Evolutionary conservation across 2,113 vertebrate species (phyloP).

Genomic region (Siniperca chuatsi): DNA sequence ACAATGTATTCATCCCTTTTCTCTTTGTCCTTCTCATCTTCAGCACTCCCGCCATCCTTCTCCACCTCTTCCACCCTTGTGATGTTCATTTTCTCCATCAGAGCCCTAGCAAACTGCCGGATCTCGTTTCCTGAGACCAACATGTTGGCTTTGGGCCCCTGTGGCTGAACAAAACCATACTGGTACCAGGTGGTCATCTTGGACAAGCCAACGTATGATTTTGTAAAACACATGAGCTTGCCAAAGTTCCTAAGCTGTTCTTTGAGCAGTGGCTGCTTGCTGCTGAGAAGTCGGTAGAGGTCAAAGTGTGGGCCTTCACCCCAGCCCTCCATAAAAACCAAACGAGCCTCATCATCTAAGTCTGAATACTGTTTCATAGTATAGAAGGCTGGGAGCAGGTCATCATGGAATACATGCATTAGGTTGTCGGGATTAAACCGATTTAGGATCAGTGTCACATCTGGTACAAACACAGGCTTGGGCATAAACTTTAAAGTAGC

Average conservation of each 20-base stretch:
- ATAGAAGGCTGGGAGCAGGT: constrained; percentile 95
- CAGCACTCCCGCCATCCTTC: constrained; percentile 72
- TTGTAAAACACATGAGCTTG: constrained; percentile 96
- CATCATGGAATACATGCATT: constrained; percentile 98
- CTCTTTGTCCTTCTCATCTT: constrained; percentile 69
- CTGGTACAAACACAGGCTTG: constrained; percentile 95
- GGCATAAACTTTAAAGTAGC: constrained; percentile 94
- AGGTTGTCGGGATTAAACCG: constrained; percentile 98
- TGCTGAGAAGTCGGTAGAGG: constrained; percentile 94
- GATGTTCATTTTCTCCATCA: constrained; percentile 90
- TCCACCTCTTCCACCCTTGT: constrained; percentile 76
- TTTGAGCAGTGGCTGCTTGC: constrained; percentile 93
- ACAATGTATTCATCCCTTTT: constrained; percentile 90
- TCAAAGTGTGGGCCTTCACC: constrained; percentile 93
- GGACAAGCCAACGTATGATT: constrained; percentile 94
- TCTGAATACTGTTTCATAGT: constrained; percentile 96
- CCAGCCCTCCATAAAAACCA: constrained; percentile 99
- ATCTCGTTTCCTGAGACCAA: constrained; percentile 95
- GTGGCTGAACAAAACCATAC: constrained; percentile 97
- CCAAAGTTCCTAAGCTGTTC: constrained; percentile 93
- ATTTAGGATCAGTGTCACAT: constrained; percentile 93
- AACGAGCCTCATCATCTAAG: constrained; percentile 89
- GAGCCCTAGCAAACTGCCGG: constrained; percentile 89
- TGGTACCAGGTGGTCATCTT: constrained; percentile 99
- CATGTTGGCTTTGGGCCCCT: constrained; percentile 97